phyloP scores from a whole-genome alignment of 2,888 invertebrate species.

The Agrotis clavis region DNA sequence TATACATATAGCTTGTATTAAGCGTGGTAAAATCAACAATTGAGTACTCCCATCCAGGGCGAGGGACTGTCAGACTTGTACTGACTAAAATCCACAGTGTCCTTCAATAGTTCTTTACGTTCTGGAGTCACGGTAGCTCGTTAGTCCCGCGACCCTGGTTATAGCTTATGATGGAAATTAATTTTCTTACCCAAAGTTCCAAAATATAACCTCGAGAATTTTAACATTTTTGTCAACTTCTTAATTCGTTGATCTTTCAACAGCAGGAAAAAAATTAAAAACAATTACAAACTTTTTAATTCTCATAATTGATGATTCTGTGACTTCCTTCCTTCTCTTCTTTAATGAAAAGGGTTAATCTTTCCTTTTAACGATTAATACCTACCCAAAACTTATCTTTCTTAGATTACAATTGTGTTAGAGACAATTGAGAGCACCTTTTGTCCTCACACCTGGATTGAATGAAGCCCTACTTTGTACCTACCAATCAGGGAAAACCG shows the following conservation, averaged over 20 bases:
- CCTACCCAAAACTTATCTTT: constrained; percentile 58
- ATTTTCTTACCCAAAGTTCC: neutral
- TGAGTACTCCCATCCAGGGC: no score
- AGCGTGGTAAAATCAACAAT: no score
- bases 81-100: no score
- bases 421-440: constrained; percentile 59
- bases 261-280: neutral
- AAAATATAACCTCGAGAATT: neutral
- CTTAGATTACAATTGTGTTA: constrained; percentile 58
- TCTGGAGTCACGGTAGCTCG: no score
- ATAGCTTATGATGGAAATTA: neutral
- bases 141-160: no score
- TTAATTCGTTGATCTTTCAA: neutral
- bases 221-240: neutral
- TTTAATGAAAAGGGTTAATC: constrained; percentile 54
- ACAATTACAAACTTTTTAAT: constrained; percentile 40
- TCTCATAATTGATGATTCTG: constrained; percentile 47
- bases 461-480: constrained; percentile 51
- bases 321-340: constrained; percentile 49
- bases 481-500: constrained; percentile 29
- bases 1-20: neutral
- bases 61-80: no score
- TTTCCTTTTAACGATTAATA: constrained; percentile 51
- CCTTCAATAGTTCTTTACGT: no score
- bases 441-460: constrained; percentile 59